Base-by-base conservation (phyloP, 2,113 vertebrate genomes). In the Misgurnus mizolepis region DNA sequence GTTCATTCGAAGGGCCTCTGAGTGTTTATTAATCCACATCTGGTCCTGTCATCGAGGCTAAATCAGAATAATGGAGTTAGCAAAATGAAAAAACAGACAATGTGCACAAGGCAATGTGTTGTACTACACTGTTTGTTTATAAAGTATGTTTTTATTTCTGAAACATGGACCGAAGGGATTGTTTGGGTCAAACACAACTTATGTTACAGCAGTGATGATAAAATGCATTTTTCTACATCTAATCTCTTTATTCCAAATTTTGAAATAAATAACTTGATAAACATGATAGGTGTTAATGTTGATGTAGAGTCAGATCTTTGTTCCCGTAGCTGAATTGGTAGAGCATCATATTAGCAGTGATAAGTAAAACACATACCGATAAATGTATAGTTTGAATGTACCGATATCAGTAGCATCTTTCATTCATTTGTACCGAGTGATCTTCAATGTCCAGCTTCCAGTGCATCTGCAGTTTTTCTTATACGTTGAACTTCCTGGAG, bases 21-120 rank as follows among this genome's bases (percentile, higher is more conserved):
- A 85, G 85, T 84, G 85, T 88, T 85, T 89, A 87, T 89, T 88
- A 86, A 75, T 81, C 65, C 85, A 90, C 89, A 91, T 92, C 89
- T 92, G 89, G 87, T 79, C 83, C 83, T 76, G 80, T 87, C 90
- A 80, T 90, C 79, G 86, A 66, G 27, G 67, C 79, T 64, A 80
- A n/a, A 55, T 74, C 47, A 67, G 70, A 70, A 62, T 65, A 74
- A 79, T 67, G 56, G 50, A 67, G 68, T 41, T 49, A 76, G 79
- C 15, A 12, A 78, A 81, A 64, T 58, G 34, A 47, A 62, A 80
- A 62, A 80, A 43, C 47, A 79, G 55, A 49, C 75, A 11, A 22
- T 43, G 66, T 22, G n/a, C 67, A 68, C 50, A 55, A 22, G 9
- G 53, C 72, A 45, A 27, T 65, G 67, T 43, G 58, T 55, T 49